phyloP scores from a whole-genome alignment of 2,888 invertebrate genomes.

The Eubasilissa splendida region DNA sequence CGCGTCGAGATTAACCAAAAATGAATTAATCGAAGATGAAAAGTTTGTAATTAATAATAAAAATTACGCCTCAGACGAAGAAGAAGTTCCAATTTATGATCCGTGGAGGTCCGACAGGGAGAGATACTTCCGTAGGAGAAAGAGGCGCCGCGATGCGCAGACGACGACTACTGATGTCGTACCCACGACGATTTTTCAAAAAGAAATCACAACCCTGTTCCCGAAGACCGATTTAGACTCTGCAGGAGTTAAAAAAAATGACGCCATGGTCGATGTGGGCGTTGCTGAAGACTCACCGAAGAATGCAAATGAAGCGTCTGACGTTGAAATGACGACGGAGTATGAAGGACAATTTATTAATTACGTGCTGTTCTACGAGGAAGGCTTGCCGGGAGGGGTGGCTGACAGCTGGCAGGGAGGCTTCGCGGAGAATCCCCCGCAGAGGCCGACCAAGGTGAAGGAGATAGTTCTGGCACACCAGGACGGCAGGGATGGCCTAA shows the following conservation, averaged over 20 bases:
- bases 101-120: conserved; percentile 23
- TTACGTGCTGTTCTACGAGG: conserved; percentile 69
- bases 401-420: conserved; percentile 63
- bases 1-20: conserved; percentile 37
- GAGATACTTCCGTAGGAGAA: conserved; percentile 41
- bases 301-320: background rate
- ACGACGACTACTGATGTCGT: conserved; percentile 12
- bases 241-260: background rate
- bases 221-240: background rate
- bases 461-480: conserved; percentile 67
- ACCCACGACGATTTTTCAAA: conserved; percentile 24
- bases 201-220: background rate
- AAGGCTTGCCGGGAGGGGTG: conserved; percentile 64
- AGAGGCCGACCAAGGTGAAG: conserved; percentile 63
- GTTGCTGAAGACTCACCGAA: background rate
- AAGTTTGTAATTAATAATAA: background rate
- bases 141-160: conserved; percentile 43
- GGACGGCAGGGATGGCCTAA: conserved; percentile 66
- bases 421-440: conserved; percentile 64
- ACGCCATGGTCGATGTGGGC: background rate
- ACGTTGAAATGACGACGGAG: conserved; percentile 57
- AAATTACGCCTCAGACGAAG: conserved; percentile 14
- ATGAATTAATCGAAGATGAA: conserved; percentile 12
- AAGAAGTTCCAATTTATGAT: conserved; percentile 17
- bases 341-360: conserved; percentile 65